Evolutionary conservation across 2,888 invertebrate genomes (phyloP).

Genomic region (Lymantria monacha): DNA sequence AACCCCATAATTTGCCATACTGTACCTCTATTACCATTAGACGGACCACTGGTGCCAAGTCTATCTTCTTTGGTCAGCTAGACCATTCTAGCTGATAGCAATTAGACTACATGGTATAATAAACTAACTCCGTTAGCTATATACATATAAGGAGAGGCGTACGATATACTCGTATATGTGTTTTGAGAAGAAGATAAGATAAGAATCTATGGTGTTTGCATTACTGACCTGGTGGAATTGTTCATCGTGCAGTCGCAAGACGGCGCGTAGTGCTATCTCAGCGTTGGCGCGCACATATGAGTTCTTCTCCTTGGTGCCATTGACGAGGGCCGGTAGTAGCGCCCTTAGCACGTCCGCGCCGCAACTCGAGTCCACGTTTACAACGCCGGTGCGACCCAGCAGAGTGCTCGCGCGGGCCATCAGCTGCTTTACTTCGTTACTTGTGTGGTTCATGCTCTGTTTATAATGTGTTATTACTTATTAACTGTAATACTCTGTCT

Average conservation of each 20-base stretch:
- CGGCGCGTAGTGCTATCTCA: slow-evolving; percentile 94
- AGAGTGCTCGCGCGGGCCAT: slow-evolving; percentile 90
- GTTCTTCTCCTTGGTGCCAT: slow-evolving; percentile 99
- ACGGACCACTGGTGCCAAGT: no score
- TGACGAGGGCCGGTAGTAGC: slow-evolving; percentile 95
- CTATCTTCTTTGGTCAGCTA: no score
- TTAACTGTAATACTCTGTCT: no score
- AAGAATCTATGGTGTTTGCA: no score
- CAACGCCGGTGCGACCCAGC: slow-evolving; percentile 71
- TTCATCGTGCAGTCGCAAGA: slow-evolving; percentile 90
- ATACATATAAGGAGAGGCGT: no score
- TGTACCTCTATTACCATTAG: no score
- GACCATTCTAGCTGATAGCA: no score
- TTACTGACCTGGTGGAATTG: slow-evolving; percentile 84
- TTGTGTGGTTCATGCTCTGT: slow-evolving; percentile 95
- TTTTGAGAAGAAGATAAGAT: no score
- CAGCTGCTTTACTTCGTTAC: slow-evolving; percentile 96
- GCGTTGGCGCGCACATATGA: slow-evolving; percentile 96
- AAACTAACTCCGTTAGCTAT: no score
- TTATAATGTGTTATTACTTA: slow-evolving; percentile 12
- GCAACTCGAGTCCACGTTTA: slow-evolving; percentile 7
- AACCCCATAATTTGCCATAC: no score
- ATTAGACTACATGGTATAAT: no score
- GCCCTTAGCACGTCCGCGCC: slow-evolving; percentile 87
- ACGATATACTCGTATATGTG: no score